Conservation (phyloP, 2,888 invertebrate genomes). For the Odontomyia ornata region DNA sequence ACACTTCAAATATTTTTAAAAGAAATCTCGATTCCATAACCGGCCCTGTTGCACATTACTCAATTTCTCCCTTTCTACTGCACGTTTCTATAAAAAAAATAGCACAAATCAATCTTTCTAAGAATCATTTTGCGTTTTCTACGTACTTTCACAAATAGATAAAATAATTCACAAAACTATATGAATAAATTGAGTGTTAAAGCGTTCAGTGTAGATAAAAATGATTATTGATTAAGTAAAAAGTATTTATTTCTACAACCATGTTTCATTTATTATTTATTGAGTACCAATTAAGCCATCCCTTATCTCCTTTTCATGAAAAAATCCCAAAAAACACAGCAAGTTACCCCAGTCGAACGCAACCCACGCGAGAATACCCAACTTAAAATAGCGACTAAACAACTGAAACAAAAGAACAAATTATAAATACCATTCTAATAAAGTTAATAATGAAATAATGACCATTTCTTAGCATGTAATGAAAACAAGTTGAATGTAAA, state of each 20-base stretch:
- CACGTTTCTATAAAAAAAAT: slow-evolving; percentile 29
- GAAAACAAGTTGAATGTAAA: slow-evolving; percentile 39
- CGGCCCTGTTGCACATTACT: no score
- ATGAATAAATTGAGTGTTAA: slow-evolving; percentile 25
- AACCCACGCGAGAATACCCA: background rate
- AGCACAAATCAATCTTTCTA: slow-evolving; percentile 40
- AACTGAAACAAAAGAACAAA: slow-evolving; percentile 4
- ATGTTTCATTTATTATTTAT: slow-evolving; percentile 24
- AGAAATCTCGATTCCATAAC: no score
- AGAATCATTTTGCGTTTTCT: slow-evolving; percentile 36
- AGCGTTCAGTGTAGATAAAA: slow-evolving; percentile 36
- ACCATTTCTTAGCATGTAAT: slow-evolving; percentile 39
- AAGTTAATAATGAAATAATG: slow-evolving; percentile 25
- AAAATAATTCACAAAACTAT: slow-evolving; percentile 36
- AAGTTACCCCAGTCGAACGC: no score
- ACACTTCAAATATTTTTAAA: no score
- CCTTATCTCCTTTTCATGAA: background rate
- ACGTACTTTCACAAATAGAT: slow-evolving; percentile 32
- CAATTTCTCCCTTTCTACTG: slow-evolving; percentile 3
- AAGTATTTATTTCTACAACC: slow-evolving; percentile 30
- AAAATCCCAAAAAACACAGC: background rate
- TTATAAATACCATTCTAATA: slow-evolving; percentile 23
- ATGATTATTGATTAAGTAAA: slow-evolving; percentile 9
- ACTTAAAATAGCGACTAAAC: background rate
- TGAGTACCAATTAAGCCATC: slow-evolving; percentile 4